phyloP scores from a whole-genome alignment of 2,888 invertebrate genomes.

The Hemaris fuciformis region DNA sequence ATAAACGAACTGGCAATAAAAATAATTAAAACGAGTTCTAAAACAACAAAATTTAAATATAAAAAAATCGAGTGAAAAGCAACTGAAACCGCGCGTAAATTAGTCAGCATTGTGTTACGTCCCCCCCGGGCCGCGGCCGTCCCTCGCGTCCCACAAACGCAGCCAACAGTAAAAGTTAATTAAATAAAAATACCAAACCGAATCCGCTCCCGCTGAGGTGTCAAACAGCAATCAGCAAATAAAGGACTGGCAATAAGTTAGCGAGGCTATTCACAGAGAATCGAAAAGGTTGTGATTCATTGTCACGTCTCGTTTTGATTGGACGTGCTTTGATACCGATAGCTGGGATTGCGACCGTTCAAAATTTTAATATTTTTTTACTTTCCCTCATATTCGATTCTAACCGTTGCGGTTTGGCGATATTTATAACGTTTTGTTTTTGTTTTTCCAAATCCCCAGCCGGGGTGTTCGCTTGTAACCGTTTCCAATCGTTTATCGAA shows the following conservation, averaged over 20 bases:
- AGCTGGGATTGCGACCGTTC: constrained; percentile 73
- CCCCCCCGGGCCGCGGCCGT: constrained; percentile 29
- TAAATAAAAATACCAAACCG: constrained; percentile 71
- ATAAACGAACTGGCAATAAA: constrained; percentile 38
- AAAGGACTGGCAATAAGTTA: constrained; percentile 77
- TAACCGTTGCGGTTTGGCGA: constrained; percentile 67
- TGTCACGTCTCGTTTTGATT: constrained; percentile 80
- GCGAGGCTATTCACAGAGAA: constrained; percentile 70
- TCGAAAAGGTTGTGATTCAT: constrained; percentile 76
- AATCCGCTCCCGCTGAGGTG: constrained; percentile 64
- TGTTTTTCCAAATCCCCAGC: constrained; percentile 53
- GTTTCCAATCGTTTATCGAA: constrained; percentile 54
- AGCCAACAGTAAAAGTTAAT: constrained; percentile 63
- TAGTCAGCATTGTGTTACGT: constrained; percentile 64
- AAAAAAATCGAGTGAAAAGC: constrained; percentile 51
- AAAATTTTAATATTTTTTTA: constrained; percentile 71
- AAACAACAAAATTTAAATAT: constrained; percentile 41
- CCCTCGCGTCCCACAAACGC: constrained; percentile 48
- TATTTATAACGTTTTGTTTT: constrained; percentile 69
- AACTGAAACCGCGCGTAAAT: constrained; percentile 63
- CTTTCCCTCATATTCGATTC: constrained; percentile 71
- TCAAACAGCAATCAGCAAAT: constrained; percentile 77
- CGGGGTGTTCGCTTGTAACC: constrained; percentile 44
- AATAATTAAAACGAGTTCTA: constrained; percentile 47
- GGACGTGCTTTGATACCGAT: constrained; percentile 80